Conservation (phyloP, 2,797 vertebrate genomes). For the Arremon brunneinucha region DNA sequence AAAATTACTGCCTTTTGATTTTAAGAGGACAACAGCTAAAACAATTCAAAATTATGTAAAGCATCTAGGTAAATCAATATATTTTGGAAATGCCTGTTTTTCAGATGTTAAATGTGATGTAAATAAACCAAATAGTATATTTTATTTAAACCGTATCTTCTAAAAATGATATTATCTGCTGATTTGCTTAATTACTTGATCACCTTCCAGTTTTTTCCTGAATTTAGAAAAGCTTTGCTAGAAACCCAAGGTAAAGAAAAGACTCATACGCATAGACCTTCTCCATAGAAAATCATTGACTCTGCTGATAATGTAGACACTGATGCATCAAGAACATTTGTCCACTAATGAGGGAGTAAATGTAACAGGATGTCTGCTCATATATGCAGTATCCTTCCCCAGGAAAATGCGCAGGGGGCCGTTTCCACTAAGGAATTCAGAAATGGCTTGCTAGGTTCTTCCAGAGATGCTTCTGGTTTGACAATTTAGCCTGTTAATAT, state of each 20-base stretch:
- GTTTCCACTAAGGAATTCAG: conserved; percentile 17
- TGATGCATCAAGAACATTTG: background rate
- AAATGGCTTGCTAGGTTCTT: conserved; percentile 49
- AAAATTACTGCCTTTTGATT: background rate
- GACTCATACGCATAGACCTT: background rate
- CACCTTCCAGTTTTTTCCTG: background rate
- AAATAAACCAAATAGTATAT: background rate
- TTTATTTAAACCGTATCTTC: background rate
- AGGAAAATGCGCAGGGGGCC: background rate
- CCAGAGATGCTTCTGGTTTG: background rate
- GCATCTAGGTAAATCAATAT: background rate
- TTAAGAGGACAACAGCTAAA: background rate
- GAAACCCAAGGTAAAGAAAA: background rate
- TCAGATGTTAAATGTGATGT: background rate
- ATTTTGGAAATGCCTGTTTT: background rate
- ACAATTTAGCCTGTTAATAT: conserved; percentile 50
- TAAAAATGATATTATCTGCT: background rate
- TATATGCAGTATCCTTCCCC: background rate
- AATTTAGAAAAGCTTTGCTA: background rate
- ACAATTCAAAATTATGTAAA: background rate
- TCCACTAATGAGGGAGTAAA: background rate
- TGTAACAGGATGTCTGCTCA: background rate
- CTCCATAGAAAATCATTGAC: background rate
- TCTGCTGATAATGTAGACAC: background rate
- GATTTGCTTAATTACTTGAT: background rate